phyloP scores from a whole-genome alignment of 2,797 vertebrate species.

The Halcyon smyrnensis region DNA sequence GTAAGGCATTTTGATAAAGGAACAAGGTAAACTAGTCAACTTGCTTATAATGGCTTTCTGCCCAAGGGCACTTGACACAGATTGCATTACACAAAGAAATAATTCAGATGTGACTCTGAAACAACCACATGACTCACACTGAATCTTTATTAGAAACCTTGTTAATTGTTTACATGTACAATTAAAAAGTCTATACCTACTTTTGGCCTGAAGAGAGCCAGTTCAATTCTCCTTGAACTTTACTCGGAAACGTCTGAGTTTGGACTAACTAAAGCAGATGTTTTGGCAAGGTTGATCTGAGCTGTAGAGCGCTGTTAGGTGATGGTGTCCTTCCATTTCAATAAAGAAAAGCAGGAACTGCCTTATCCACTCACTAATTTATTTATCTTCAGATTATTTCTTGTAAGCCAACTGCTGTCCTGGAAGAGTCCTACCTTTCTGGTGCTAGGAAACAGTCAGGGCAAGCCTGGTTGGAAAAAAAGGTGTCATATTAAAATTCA shows the following conservation, averaged over 20 bases:
- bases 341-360: background rate
- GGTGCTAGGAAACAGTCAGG: background rate
- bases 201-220: background rate
- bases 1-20: slow-evolving; percentile 69
- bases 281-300: background rate
- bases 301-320: background rate
- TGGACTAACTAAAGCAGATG: background rate
- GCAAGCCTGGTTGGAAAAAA: background rate
- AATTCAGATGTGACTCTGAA: slow-evolving; percentile 68
- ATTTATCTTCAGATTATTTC: background rate
- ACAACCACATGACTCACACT: slow-evolving; percentile 44
- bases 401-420: background rate
- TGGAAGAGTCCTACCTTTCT: background rate
- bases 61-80: slow-evolving; percentile 72
- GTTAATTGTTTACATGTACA: slow-evolving; percentile 63
- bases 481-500: background rate
- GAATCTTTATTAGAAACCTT: slow-evolving; percentile 50
- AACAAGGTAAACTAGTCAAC: slow-evolving; percentile 45
- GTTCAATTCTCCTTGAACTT: background rate
- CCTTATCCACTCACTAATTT: background rate
- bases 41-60: slow-evolving; percentile 71
- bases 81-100: slow-evolving; percentile 76
- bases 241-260: background rate
- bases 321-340: background rate
- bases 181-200: slow-evolving; percentile 19